A percentile compares a stretch with the other conserved stretches of the same genome.
Evolutionary conservation across 1,140 invertebrate species (phyloP).

Genomic region (Pemphigus obesinymphae): DNA sequence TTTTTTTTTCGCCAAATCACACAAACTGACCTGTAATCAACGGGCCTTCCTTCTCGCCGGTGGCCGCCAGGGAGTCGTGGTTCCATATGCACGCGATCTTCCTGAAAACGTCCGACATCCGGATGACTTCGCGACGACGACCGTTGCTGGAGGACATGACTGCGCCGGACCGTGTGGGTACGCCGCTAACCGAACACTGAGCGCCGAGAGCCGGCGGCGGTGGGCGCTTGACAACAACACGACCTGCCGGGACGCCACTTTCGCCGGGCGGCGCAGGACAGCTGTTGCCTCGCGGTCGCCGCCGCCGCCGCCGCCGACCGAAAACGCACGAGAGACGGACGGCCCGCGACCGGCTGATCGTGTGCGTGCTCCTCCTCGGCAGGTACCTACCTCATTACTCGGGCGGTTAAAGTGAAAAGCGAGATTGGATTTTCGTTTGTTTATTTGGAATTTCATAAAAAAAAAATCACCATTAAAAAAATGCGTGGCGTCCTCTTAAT

Average conservation of each 20-base stretch:
- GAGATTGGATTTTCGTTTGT: too few relatives aligned
- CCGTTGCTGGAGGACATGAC: conserved; percentile 6
- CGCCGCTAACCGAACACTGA: conserved; percentile 9
- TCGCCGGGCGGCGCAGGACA: conserved; percentile 25
- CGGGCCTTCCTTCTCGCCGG: background rate
- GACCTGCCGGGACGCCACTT: conserved; percentile 6
- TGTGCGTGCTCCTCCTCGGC: too few relatives aligned
- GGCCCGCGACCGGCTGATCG: conserved; percentile 8
- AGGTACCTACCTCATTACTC: too few relatives aligned
- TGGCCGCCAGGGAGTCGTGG: background rate
- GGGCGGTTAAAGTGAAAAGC: too few relatives aligned
- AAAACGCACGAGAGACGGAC: background rate
- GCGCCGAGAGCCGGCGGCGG: background rate
- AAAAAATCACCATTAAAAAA: too few relatives aligned
- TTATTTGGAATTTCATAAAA: too few relatives aligned
- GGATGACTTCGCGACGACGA: background rate
- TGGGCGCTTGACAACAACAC: background rate
- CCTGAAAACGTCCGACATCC: conserved; percentile 23
- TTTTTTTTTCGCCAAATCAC: background rate
- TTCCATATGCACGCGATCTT: conserved; percentile 32
- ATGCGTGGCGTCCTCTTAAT: too few relatives aligned
- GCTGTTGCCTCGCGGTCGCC: conserved; percentile 24
- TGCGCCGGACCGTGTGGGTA: background rate
- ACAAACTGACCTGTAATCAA: background rate
- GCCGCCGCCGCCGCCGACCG: background rate